Percentiles rank a stretch among this genome's conserved stretches.
These are phyloP conservation scores for Hydrochoerus hydrochaeris DNA, from an alignment of 2,113 vertebrate genomes.

Conservation along the genomic window DNA sequence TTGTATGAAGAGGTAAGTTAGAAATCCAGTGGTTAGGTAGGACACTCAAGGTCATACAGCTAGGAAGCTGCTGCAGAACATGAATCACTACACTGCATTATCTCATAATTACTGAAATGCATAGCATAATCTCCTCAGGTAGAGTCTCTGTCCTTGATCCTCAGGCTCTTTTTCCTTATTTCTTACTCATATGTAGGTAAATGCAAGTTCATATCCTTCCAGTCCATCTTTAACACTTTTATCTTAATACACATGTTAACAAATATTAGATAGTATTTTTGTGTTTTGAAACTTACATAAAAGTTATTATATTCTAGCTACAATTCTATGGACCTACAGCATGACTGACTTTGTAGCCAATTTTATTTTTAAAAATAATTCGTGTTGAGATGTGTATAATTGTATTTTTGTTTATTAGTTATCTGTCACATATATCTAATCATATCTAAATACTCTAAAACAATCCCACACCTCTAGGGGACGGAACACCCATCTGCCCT, in stretches of 20 bases:
- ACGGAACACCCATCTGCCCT: fast-evolving
- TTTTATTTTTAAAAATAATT: conserved; percentile 32
- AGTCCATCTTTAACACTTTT: neutral
- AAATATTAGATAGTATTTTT: neutral
- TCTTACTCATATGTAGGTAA: neutral
- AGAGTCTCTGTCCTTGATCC: neutral
- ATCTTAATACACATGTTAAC: neutral
- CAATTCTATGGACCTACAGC: neutral
- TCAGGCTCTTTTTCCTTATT: neutral
- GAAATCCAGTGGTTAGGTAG: neutral
- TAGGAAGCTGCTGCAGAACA: neutral
- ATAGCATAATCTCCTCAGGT: neutral
- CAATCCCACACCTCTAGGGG: neutral
- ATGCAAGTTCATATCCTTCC: neutral
- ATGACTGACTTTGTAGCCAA: neutral
- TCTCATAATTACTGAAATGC: neutral
- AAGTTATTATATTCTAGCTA: neutral
- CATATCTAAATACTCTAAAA: neutral
- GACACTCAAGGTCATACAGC: neutral
- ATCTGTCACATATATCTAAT: neutral
- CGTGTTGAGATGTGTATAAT: neutral
- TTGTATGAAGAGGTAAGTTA: neutral
- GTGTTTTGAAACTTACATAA: neutral
- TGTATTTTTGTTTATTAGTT: neutral
- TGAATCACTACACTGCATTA: neutral